These are phyloP conservation scores for Lamellibrachia columna DNA, from an alignment of 2,888 invertebrate genomes.

Conservation along the genomic window DNA sequence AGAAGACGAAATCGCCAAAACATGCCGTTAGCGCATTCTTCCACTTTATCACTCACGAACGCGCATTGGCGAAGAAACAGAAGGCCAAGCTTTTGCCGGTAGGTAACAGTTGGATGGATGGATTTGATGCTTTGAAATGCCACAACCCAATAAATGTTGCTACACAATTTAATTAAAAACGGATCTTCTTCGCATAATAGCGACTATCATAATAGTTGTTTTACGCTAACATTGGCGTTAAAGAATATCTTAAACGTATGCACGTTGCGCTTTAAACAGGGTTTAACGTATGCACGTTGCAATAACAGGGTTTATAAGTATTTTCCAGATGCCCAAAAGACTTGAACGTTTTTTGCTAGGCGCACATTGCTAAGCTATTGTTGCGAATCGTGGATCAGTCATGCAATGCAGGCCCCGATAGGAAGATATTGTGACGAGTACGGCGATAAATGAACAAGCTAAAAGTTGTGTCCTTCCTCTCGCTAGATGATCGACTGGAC, in stretches of 20 bases:
- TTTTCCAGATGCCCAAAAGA: not conserved
- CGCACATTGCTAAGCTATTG: not conserved
- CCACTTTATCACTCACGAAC: not conserved
- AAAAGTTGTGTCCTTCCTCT: not conserved
- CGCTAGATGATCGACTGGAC: not conserved
- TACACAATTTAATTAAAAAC: not conserved
- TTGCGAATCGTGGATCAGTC: too few species aligned
- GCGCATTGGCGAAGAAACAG: not conserved
- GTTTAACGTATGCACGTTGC: not conserved
- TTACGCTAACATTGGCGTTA: not conserved
- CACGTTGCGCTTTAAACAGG: not conserved
- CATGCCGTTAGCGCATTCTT: not conserved
- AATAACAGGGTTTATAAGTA: not conserved
- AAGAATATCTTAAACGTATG: not conserved
- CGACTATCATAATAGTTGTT: not conserved
- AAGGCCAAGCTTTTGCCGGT: not conserved
- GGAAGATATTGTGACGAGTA: too few species aligned
- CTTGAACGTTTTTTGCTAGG: not conserved
- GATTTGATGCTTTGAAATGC: not conserved
- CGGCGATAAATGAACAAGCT: too few species aligned
- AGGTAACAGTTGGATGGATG: not conserved
- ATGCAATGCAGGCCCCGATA: too few species aligned
- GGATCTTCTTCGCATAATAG: not conserved
- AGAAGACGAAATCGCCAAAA: not conserved
- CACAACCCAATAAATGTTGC: not conserved